Conservation (phyloP, 2,888 invertebrate genomes). For the Vandiemenella viatica region DNA sequence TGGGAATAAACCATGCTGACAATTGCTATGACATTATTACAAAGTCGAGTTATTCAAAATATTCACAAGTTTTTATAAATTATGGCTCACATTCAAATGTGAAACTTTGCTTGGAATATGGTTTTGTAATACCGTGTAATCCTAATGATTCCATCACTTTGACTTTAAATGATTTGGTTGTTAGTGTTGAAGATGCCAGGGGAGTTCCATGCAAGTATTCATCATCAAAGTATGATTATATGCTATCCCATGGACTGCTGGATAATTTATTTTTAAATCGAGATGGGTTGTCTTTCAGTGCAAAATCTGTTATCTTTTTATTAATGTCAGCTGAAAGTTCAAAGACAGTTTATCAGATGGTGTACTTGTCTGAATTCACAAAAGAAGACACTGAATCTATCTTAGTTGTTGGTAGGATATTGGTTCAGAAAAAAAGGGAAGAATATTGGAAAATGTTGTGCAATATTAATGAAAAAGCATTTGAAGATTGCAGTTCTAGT, state of each 20-base stretch:
- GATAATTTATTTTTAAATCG: constrained; percentile 6
- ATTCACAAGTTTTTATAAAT: constrained; percentile 71
- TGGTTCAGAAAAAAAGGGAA: constrained; percentile 19
- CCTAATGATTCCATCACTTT: constrained; percentile 50
- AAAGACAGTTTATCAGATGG: constrained; percentile 14
- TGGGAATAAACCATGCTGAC: constrained; percentile 27
- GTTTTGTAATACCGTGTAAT: constrained; percentile 59
- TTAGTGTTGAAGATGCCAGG: constrained; percentile 12
- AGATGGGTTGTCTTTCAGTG: constrained; percentile 11
- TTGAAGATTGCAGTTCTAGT: constrained; percentile 11
- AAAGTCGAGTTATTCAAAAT: constrained; percentile 36
- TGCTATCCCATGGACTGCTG: constrained; percentile 1
- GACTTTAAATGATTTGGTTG: constrained; percentile 35
- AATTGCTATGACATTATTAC: constrained; percentile 39
- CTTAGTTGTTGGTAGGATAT: constrained; percentile 17
- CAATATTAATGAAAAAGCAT: constrained; percentile 19
- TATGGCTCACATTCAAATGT: constrained; percentile 72
- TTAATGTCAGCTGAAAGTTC: constrained; percentile 16
- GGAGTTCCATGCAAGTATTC: constrained; percentile 7
- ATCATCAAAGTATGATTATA: constrained; percentile 3
- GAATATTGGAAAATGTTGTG: constrained; percentile 17
- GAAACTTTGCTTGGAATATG: constrained; percentile 74
- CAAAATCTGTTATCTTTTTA: constrained; percentile 19
- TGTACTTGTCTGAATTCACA: constrained; percentile 21
- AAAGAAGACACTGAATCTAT: constrained; percentile 18